These are phyloP conservation scores for Ariopsis seemanni DNA, from an alignment of 2,113 vertebrate genomes.

Conservation along the genomic window DNA sequence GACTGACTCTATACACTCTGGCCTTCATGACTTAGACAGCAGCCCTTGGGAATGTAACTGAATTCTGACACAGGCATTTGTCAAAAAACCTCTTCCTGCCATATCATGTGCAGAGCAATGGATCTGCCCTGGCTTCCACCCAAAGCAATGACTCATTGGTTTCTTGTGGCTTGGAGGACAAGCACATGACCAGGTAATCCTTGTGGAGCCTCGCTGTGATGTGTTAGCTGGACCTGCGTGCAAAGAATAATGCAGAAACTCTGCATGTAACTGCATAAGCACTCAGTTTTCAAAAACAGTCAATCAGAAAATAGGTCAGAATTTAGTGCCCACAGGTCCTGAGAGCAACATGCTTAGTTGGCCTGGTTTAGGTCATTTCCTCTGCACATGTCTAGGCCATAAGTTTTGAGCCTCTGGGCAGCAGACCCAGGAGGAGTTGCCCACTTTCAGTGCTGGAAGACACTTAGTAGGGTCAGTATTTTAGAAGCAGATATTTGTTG, in stretches of 20 bases:
- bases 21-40: conserved; percentile 43
- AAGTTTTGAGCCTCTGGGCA: conserved; percentile 57
- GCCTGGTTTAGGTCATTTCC: conserved; percentile 71
- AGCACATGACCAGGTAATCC: conserved; percentile 38
- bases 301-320: conserved; percentile 68
- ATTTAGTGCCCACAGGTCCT: conserved; percentile 59
- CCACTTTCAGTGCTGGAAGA: conserved; percentile 27
- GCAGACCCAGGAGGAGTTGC: conserved; percentile 58
- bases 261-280: background rate
- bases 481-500: conserved; percentile 41
- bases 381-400: conserved; percentile 55
- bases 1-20: conserved; percentile 36
- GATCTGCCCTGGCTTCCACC: conserved; percentile 51
- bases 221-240: conserved; percentile 22
- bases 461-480: conserved; percentile 9
- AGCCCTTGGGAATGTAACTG: conserved; percentile 43
- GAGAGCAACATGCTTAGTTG: conserved; percentile 54
- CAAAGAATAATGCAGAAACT: background rate
- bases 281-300: conserved; percentile 30
- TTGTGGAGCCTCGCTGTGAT: conserved; percentile 32
- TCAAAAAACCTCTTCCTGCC: conserved; percentile 53
- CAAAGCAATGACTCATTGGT: conserved; percentile 50
- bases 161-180: conserved; percentile 41
- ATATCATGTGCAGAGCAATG: conserved; percentile 51
- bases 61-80: conserved; percentile 51